Base-by-base conservation (phyloP, 2,797 vertebrate species). In the Hyperoplus lanceolatus region DNA sequence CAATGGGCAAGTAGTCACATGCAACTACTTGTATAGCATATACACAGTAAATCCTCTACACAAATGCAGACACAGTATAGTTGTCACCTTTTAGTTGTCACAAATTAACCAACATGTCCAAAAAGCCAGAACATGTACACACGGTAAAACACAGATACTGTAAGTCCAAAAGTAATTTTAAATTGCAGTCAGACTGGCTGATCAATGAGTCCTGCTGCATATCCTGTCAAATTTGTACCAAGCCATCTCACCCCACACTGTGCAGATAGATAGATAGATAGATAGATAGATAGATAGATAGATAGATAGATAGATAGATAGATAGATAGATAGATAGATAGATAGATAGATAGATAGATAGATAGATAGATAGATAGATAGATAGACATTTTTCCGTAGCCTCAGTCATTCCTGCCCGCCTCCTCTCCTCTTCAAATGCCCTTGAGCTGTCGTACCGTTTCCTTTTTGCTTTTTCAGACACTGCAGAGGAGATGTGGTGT, bases 391-490 rank as follows among this genome's bases (percentile, higher is more conserved):
- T 36, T 54, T 67, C 43, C 45, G 29, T 16, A 29, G 29, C 36
- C 54, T 16, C 6, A n/a, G 46, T 51, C 8, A 4, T 5, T 59
- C 42, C 49, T 3, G 14, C 48, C 6, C 15, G 9, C 9, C 36
- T 43, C 12, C 3, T n/a, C 36, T 51, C 13, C 4, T 60, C 11
- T 21, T 18, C 61, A 63, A 63, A 76, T 0, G 58, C 75, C 83
- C 78, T 85, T 86, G 76, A 65, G 15, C 68, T 78, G 74, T 73
- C 64, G 43, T 42, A 61, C 50, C 61, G 11, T n/a, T 56, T 43
- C 53, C 15, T 58, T 71, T 50, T 45, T 15, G 69, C 43, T 71
- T 50, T 45, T 15, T 65, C 43, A 70, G 51, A 41, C 58, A 18
- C 60, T 61, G 72, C 64, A 56, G 79, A 63, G 16, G 29, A 29